phyloP scores from a whole-genome alignment of 2,888 invertebrate species.

The Norana najaformis region DNA sequence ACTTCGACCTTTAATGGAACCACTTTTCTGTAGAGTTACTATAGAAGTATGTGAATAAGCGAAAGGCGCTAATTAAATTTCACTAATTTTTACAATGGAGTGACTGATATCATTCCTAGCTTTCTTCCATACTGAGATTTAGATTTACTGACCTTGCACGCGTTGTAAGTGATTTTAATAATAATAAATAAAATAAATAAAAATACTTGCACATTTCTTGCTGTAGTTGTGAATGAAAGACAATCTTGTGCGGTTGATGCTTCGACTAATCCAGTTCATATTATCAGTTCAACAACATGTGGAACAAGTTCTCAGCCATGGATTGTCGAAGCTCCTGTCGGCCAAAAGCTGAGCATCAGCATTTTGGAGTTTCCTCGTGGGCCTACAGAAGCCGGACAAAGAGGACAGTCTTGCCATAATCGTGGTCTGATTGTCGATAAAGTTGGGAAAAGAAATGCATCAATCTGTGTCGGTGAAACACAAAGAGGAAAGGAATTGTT shows the following conservation, averaged over 20 bases:
- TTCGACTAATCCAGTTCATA: background rate
- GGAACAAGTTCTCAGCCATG: background rate
- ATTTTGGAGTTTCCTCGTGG: background rate
- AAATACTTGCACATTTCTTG: background rate
- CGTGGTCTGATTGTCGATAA: background rate
- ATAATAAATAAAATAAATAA: too few species aligned
- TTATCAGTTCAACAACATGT: background rate
- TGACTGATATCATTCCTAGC: too few species aligned
- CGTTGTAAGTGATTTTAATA: too few species aligned
- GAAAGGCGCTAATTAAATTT: too few species aligned
- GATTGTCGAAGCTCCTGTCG: background rate
- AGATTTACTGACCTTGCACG: too few species aligned
- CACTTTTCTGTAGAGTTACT: too few species aligned
- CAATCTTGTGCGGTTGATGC: background rate
- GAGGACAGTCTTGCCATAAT: background rate
- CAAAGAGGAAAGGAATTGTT: background rate
- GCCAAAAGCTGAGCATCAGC: background rate
- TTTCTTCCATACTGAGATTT: too few species aligned
- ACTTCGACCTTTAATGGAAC: too few species aligned
- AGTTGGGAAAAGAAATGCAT: background rate
- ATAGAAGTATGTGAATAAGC: background rate
- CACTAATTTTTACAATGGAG: too few species aligned
- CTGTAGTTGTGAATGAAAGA: background rate
- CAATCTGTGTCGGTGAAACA: background rate
- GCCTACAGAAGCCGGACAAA: background rate